Percentiles rank a stretch among this genome's conserved stretches.
Conservation (phyloP, 2,113 vertebrate species). For the Megaceryle torquata region DNA sequence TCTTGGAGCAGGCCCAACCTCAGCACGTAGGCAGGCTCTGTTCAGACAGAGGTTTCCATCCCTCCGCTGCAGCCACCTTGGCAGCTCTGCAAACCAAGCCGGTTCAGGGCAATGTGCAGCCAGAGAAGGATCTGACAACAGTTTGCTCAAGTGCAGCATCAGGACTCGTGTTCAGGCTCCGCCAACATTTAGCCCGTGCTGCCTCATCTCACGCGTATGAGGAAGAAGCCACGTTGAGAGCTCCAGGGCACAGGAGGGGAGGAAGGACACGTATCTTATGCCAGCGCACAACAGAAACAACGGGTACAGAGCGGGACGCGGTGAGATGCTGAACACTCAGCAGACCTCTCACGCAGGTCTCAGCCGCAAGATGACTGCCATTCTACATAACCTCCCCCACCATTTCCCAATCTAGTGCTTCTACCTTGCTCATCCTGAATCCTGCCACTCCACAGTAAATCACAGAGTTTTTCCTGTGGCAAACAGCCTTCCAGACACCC, state of each 20-base stretch:
- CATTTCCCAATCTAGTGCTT: neutral
- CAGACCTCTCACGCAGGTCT: neutral
- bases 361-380: neutral
- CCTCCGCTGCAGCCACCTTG: neutral
- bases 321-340: neutral
- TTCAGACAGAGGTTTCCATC: neutral
- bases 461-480: neutral
- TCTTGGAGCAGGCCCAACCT: neutral
- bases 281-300: neutral
- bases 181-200: neutral
- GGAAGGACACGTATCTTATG: neutral
- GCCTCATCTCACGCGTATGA: neutral
- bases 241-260: neutral
- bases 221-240: neutral
- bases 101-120: neutral
- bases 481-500: neutral
- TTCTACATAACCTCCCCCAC: neutral
- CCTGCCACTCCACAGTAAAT: neutral
- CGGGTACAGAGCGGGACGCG: accelerated
- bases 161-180: neutral
- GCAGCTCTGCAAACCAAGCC: neutral
- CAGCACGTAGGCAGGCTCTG: neutral
- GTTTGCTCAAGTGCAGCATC: no score
- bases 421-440: neutral
- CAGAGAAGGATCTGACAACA: neutral